These are phyloP conservation scores for Chaetorhynchus papuensis DNA, from an alignment of 2,113 vertebrate genomes.

Conservation along the genomic window DNA sequence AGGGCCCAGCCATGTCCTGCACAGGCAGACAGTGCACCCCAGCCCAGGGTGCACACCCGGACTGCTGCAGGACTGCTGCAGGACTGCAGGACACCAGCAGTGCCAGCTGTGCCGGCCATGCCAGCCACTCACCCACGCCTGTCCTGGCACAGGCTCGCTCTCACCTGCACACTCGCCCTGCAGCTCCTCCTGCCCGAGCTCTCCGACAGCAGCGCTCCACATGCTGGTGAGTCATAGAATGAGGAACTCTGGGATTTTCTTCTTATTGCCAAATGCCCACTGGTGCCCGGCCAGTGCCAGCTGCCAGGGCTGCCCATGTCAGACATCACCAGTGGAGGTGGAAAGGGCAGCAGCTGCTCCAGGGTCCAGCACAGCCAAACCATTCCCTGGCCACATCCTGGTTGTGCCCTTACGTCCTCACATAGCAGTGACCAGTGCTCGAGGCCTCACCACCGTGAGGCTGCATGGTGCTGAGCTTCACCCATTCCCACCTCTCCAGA, in stretches of 20 bases:
- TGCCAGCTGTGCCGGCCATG: fast-evolving
- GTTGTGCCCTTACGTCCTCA: fast-evolving
- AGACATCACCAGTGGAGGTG: fast-evolving
- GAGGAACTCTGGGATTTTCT: not conserved
- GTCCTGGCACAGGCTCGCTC: not conserved
- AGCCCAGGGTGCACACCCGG: not conserved
- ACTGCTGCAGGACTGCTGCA: not conserved
- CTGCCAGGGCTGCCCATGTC: not conserved
- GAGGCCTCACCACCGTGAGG: not conserved
- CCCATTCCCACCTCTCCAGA: not conserved
- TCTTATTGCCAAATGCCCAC: not conserved
- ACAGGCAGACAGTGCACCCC: not conserved
- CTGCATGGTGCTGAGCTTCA: not conserved
- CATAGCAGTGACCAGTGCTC: not conserved
- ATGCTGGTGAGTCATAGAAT: fast-evolving
- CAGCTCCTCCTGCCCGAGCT: not conserved
- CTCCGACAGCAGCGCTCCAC: fast-evolving
- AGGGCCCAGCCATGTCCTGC: not conserved
- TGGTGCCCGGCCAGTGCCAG: fast-evolving
- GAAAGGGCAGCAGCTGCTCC: not conserved
- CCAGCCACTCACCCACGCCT: not conserved
- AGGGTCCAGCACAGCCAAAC: not conserved
- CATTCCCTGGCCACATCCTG: not conserved
- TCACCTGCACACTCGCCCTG: not conserved
- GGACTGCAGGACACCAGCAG: not conserved